Percentiles rank a stretch among this genome's conserved stretches.
These are phyloP conservation scores for Petroica traversi DNA, from an alignment of 2,113 vertebrate species.

Conservation along the genomic window DNA sequence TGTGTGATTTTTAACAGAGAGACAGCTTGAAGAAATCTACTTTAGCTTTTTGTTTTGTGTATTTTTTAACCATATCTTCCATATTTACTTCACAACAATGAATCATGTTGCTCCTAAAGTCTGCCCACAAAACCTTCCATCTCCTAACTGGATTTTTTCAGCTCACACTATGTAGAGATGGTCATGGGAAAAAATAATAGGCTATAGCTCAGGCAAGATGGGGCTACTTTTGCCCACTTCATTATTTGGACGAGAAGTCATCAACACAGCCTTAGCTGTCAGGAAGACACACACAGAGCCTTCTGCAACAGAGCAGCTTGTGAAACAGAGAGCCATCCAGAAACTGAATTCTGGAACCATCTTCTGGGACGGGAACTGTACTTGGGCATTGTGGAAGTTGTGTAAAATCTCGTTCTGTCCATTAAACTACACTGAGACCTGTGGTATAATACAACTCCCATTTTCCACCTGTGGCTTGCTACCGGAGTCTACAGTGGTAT, in stretches of 20 bases:
- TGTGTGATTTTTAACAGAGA: background rate
- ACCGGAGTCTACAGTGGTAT: rapidly evolving
- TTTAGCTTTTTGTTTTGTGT: background rate
- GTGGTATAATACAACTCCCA: rapidly evolving
- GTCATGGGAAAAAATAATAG: background rate
- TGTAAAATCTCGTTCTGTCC: background rate
- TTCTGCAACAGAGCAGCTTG: background rate
- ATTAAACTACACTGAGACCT: background rate
- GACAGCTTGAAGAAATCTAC: background rate
- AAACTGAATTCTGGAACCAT: background rate
- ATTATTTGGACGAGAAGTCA: background rate
- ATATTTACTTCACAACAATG: background rate
- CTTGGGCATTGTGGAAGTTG: background rate
- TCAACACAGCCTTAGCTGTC: background rate
- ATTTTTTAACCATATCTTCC: background rate
- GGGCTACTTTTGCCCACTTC: background rate
- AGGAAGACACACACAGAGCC: background rate
- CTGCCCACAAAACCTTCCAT: background rate
- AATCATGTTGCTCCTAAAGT: background rate
- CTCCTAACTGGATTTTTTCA: background rate
- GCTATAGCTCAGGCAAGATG: background rate
- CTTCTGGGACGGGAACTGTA: background rate
- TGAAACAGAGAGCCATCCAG: background rate
- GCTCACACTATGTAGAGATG: background rate
- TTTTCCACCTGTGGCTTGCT: background rate